These are phyloP conservation scores for Xestia rhomboidea DNA, from an alignment of 2,888 invertebrate genomes.

Conservation along the genomic window DNA sequence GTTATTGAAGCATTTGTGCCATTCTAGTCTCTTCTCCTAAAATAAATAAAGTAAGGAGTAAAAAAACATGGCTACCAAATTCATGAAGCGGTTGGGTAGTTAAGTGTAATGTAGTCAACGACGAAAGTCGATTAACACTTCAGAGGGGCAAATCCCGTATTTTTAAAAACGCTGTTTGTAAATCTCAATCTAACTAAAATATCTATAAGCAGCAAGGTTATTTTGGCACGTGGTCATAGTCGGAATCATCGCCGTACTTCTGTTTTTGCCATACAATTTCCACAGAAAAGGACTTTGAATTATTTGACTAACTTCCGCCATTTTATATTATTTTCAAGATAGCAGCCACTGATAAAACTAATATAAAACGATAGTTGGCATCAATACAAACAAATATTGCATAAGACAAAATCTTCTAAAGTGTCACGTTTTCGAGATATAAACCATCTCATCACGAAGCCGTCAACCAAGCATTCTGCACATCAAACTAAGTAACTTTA, in stretches of 20 bases:
- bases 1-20: constrained; percentile 8
- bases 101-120: not conserved
- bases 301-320: no score
- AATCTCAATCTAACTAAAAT: not conserved
- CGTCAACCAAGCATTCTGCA: no score
- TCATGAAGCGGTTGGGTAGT: not conserved
- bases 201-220: not conserved
- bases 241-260: no score
- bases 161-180: not conserved
- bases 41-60: constrained; percentile 3
- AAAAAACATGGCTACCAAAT: not conserved
- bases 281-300: not conserved
- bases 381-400: not conserved
- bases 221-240: not conserved
- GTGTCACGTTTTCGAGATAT: not conserved
- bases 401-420: not conserved
- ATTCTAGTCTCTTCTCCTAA: not conserved
- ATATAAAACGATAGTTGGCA: no score
- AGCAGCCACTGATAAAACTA: no score
- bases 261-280: not conserved
- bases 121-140: not conserved
- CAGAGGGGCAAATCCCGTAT: not conserved
- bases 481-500: no score
- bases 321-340: no score
- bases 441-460: no score